Percentiles rank a stretch among this genome's conserved stretches.
Conservation (phyloP, 2,797 vertebrate genomes). For the Myotis findleyi region DNA sequence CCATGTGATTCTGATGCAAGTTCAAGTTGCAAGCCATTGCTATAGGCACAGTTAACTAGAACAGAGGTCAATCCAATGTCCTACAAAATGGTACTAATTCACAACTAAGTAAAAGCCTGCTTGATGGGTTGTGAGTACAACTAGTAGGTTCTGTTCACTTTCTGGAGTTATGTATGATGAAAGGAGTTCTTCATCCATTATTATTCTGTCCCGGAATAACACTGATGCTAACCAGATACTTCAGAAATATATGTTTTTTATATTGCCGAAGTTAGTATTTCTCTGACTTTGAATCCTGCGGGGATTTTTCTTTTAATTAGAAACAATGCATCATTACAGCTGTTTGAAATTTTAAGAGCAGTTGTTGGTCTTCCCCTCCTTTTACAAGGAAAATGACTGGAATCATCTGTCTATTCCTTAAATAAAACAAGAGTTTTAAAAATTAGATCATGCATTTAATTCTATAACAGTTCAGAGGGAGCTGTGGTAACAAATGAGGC, state of each 20-base stretch:
- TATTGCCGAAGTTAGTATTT: constrained; percentile 62
- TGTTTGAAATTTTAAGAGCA: constrained; percentile 80
- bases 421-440: constrained; percentile 78
- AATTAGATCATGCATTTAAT: constrained; percentile 56
- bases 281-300: constrained; percentile 55
- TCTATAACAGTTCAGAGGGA: not conserved
- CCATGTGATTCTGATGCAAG: not conserved
- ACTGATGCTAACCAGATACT: not conserved
- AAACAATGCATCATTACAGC: constrained; percentile 78
- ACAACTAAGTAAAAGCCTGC: not conserved
- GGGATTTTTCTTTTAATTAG: constrained; percentile 74
- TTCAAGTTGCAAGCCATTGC: not conserved
- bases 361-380: constrained; percentile 75
- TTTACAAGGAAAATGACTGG: constrained; percentile 81
- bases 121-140: not conserved
- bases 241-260: constrained; percentile 42
- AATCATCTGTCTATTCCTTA: constrained; percentile 84
- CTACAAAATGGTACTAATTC: not conserved
- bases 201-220: not conserved
- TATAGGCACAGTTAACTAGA: not conserved
- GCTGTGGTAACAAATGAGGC: not conserved
- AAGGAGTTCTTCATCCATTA: not conserved
- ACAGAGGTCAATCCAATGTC: not conserved
- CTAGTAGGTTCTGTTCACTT: not conserved
- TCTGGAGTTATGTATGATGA: not conserved